These are phyloP conservation scores for Parthenolecanium corni DNA, from an alignment of 2,888 invertebrate genomes.

Conservation along the genomic window DNA sequence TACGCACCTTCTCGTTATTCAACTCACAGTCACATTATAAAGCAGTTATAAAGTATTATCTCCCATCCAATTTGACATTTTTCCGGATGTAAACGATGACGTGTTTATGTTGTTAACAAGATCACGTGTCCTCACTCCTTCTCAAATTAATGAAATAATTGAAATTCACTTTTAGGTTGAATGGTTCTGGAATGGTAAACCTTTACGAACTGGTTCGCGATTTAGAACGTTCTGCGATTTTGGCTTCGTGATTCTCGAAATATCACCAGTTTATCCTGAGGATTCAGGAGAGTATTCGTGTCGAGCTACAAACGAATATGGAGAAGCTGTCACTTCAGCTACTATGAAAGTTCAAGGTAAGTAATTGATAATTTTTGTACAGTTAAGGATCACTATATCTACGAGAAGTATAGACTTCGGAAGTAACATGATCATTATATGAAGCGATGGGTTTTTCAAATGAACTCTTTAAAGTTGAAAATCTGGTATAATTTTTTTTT, in stretches of 20 bases:
- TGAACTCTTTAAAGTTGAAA: no score
- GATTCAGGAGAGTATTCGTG: slow-evolving; percentile 88
- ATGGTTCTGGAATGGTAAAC: slow-evolving; percentile 91
- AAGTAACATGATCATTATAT: no score
- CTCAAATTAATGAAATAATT: background rate
- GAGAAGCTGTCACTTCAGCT: slow-evolving; percentile 81
- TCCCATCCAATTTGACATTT: no score
- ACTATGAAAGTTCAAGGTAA: slow-evolving; percentile 75
- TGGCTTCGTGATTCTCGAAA: slow-evolving; percentile 93
- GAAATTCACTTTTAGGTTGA: slow-evolving; percentile 49
- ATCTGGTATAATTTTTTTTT: no score
- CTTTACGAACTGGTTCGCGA: slow-evolving; percentile 74
- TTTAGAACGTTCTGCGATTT: slow-evolving; percentile 97
- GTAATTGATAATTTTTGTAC: background rate
- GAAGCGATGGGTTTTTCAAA: no score
- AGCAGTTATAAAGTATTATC: no score
- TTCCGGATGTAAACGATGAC: no score
- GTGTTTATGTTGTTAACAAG: no score
- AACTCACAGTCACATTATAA: no score
- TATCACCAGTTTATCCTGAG: slow-evolving; percentile 91
- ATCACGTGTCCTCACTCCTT: background rate
- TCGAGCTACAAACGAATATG: slow-evolving; percentile 76
- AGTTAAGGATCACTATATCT: background rate
- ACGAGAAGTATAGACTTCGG: no score
- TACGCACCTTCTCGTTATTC: no score